A percentile compares a stretch with the other conserved stretches of the same genome.
These are phyloP conservation scores for Ciona savignyi DNA, from an alignment of 23 tunicate genomes.

Conservation along the genomic window DNA sequence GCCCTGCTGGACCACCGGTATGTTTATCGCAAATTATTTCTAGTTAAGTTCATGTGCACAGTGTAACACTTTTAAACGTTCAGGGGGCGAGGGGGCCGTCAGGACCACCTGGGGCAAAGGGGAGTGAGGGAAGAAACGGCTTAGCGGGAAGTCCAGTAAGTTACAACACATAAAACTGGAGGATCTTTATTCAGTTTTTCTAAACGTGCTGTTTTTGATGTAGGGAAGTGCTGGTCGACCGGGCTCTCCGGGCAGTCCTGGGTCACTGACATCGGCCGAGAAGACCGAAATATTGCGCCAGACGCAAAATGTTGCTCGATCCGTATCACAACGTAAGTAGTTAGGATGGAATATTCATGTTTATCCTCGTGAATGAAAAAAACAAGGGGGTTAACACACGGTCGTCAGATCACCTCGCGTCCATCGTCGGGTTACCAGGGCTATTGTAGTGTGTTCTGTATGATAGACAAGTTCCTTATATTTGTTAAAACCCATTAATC, in stretches of 20 bases:
- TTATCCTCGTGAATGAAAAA: too few species aligned
- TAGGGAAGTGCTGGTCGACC: constrained; percentile 31
- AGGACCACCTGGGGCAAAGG: background rate
- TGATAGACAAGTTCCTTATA: too few species aligned
- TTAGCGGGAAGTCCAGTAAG: background rate
- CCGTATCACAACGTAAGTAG: constrained; percentile 19
- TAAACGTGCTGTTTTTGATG: background rate
- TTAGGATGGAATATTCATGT: too few species aligned
- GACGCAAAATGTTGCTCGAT: constrained; percentile 17
- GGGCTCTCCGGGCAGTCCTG: constrained; percentile 28
- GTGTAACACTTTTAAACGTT: background rate
- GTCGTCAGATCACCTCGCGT: too few species aligned
- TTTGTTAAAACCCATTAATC: too few species aligned
- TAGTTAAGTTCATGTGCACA: too few species aligned
- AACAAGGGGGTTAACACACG: too few species aligned
- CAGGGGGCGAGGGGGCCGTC: constrained; percentile 14
- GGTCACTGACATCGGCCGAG: background rate
- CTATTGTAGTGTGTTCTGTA: too few species aligned
- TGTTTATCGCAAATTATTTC: background rate
- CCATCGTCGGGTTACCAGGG: too few species aligned
- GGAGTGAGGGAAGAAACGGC: background rate
- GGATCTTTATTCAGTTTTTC: background rate
- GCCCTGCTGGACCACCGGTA: too few species aligned
- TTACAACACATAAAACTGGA: too few species aligned
- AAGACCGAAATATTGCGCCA: constrained; percentile 8